Conservation (phyloP, 2,888 invertebrate species). For the Drosophila bunnanda region DNA sequence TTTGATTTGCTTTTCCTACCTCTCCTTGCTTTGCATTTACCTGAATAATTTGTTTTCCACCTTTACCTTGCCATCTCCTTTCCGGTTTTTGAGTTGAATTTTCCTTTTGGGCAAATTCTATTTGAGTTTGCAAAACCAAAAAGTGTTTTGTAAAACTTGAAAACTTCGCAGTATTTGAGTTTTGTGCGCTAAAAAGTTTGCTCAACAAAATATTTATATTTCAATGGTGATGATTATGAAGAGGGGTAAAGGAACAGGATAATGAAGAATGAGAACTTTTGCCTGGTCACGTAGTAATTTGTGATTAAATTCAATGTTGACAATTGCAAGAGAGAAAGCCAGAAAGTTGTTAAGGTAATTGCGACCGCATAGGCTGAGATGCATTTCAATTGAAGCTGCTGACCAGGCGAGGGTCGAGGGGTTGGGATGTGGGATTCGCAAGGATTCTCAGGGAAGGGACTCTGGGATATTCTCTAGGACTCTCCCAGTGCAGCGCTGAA, state of each 20-base stretch:
- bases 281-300: slow-evolving; percentile 63
- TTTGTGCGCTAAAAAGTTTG: slow-evolving; percentile 38
- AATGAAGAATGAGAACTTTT: background rate
- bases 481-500: slow-evolving; percentile 59
- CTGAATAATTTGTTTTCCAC: slow-evolving; percentile 24
- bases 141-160: slow-evolving; percentile 17
- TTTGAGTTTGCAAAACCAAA: slow-evolving; percentile 29
- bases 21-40: slow-evolving; percentile 15
- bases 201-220: slow-evolving; percentile 36
- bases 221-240: slow-evolving; percentile 1
- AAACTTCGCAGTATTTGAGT: slow-evolving; percentile 38
- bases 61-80: background rate
- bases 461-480: slow-evolving; percentile 2
- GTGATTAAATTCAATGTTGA: slow-evolving; percentile 73
- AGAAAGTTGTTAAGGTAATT: slow-evolving; percentile 74
- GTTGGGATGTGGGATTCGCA: background rate
- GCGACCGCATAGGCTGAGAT: slow-evolving; percentile 68
- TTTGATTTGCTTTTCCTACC: slow-evolving; percentile 22
- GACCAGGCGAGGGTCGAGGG: slow-evolving; percentile 3
- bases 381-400: slow-evolving; percentile 67
- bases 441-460: background rate
- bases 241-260: background rate
- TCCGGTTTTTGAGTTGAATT: background rate
- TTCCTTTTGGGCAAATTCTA: slow-evolving; percentile 19
- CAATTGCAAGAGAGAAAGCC: slow-evolving; percentile 55